phyloP scores from a whole-genome alignment of 2,113 vertebrate genomes.

The Galeopterus variegatus region DNA sequence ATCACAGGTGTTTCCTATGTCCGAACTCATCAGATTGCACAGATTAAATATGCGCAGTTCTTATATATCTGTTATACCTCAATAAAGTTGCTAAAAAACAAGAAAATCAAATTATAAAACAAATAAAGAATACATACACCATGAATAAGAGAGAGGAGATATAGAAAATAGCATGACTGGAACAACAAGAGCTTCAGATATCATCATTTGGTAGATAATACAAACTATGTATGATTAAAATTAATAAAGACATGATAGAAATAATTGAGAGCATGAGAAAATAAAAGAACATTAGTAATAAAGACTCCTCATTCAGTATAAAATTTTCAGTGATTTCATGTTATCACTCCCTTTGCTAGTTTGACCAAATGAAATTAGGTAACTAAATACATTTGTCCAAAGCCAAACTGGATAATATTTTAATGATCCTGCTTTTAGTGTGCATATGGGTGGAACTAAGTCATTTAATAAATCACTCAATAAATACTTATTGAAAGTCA shows the following conservation, averaged over 20 bases:
- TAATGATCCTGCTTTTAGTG: neutral
- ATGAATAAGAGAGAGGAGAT: neutral
- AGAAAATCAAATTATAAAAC: neutral
- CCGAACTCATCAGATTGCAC: neutral
- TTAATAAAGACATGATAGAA: neutral
- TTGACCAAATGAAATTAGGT: neutral
- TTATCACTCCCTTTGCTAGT: neutral
- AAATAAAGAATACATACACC: neutral
- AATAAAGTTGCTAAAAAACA: neutral
- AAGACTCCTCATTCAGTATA: neutral
- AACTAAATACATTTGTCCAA: neutral
- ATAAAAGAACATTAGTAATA: neutral
- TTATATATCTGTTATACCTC: neutral
- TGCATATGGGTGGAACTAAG: neutral
- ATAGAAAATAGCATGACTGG: neutral
- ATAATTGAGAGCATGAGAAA: neutral
- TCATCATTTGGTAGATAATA: neutral
- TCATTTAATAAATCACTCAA: neutral
- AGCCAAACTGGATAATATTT: neutral
- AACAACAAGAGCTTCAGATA: neutral
- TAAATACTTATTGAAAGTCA: neutral
- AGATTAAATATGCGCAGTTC: neutral
- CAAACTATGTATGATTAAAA: neutral
- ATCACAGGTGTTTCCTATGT: neutral
- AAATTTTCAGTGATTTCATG: neutral